Conservation (phyloP, 1,140 invertebrate species). For the Drosophila virilis region DNA sequence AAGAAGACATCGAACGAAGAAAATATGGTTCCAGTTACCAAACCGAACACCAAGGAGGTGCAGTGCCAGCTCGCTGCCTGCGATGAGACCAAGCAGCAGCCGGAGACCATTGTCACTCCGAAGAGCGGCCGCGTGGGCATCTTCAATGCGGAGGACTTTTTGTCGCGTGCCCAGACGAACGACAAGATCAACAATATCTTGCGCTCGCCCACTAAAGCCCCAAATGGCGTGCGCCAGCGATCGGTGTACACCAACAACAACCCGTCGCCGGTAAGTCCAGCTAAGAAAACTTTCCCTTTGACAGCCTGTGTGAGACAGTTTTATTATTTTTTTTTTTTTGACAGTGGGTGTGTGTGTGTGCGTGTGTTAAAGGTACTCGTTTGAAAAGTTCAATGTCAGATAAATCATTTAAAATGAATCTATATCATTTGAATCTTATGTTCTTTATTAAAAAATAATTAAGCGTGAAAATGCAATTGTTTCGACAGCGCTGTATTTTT, state of each 20-base stretch:
- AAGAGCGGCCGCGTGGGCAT: conserved; percentile 68
- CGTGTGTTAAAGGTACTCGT: no score
- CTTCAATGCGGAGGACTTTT: conserved; percentile 77
- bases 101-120: conserved; percentile 41
- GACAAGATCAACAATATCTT: conserved; percentile 82
- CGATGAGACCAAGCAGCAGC: conserved; percentile 51
- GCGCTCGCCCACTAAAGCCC: conserved; percentile 72
- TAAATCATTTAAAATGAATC: no score
- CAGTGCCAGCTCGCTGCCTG: conserved; percentile 56
- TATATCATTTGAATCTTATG: no score
- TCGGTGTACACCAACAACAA: conserved; percentile 78
- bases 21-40: conserved; percentile 46
- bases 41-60: conserved; percentile 63
- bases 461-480: neutral
- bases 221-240: conserved; percentile 76
- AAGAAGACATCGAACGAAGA: conserved; percentile 10
- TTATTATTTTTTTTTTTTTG: no score
- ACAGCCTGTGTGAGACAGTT: neutral
- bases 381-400: no score
- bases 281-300: neutral
- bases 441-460: no score
- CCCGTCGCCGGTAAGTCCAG: conserved; percentile 67
- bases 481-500: no score
- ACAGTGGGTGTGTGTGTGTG: neutral
- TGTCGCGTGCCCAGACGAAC: conserved; percentile 75